Percentiles rank a stretch among this genome's conserved stretches.
Conservation (phyloP, 2,888 invertebrate genomes). For the Azorinus chamasolen region DNA sequence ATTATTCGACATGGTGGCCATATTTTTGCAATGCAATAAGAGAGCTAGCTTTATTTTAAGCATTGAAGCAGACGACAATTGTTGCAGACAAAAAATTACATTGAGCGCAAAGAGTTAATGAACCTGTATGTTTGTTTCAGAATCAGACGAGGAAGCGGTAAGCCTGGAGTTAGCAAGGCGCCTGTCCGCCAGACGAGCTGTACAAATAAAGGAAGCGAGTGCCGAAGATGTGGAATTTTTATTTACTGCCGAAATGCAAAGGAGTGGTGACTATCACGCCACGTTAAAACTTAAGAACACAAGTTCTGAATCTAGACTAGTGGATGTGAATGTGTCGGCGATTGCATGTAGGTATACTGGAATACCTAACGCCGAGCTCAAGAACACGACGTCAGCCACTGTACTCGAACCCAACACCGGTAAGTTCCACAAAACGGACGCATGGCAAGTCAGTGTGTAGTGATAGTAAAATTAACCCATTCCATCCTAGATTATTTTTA, state of each 20-base stretch:
- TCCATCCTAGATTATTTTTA: no score
- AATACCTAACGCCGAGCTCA: conserved; percentile 76
- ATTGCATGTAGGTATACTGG: conserved; percentile 82
- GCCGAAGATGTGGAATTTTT: conserved; percentile 76
- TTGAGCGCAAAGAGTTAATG: no score
- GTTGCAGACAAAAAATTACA: no score
- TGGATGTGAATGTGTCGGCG: conserved; percentile 75
- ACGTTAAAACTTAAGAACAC: conserved; percentile 76
- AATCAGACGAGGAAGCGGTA: conserved; percentile 65
- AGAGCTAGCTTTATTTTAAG: no score
- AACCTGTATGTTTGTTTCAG: conserved; percentile 55
- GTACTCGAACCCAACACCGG: conserved; percentile 87
- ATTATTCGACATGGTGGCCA: no score
- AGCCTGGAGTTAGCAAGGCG: conserved; percentile 68
- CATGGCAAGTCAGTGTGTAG: no score
- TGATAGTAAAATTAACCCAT: no score
- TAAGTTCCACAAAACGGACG: conserved; percentile 37
- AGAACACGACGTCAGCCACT: conserved; percentile 69
- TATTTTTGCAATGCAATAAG: no score
- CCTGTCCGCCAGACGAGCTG: conserved; percentile 64
- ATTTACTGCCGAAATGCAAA: conserved; percentile 71
- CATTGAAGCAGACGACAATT: no score
- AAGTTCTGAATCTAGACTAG: conserved; percentile 71
- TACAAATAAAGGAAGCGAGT: conserved; percentile 42
- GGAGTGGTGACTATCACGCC: conserved; percentile 74